These are phyloP conservation scores for Labeo rohita DNA, from an alignment of 2,113 vertebrate genomes.

Conservation along the genomic window DNA sequence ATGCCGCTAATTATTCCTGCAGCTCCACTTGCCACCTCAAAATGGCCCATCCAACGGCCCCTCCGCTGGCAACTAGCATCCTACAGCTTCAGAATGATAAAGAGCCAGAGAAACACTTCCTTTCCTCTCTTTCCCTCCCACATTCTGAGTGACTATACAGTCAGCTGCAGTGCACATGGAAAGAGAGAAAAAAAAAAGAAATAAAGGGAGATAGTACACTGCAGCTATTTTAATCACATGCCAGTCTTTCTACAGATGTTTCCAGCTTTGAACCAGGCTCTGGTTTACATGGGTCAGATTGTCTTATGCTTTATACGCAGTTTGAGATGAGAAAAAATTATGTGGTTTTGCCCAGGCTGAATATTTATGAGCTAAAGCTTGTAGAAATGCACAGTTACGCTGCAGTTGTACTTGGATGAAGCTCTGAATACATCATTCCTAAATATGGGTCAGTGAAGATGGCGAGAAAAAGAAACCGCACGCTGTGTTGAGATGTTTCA, in stretches of 20 bases:
- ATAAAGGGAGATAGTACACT: conserved; percentile 46
- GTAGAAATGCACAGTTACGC: conserved; percentile 22
- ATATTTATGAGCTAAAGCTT: conserved; percentile 39
- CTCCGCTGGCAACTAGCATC: conserved; percentile 69
- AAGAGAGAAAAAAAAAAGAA: not conserved
- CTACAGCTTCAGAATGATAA: conserved; percentile 77
- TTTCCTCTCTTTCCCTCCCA: conserved; percentile 23
- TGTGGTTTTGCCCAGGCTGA: not conserved
- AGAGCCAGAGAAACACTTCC: conserved; percentile 58
- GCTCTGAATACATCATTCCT: conserved; percentile 4
- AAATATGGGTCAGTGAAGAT: conserved; percentile 41
- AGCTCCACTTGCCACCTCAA: conserved; percentile 69
- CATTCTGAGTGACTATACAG: conserved; percentile 7
- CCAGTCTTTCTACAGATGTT: conserved; percentile 31
- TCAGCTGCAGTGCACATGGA: conserved; percentile 11
- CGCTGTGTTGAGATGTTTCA: not conserved
- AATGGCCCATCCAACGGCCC: conserved; percentile 64
- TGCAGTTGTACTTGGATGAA: conserved; percentile 25
- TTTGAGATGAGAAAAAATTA: not conserved
- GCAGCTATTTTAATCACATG: conserved; percentile 60
- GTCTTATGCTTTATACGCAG: not conserved
- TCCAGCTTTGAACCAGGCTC: not conserved
- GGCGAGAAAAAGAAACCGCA: not conserved
- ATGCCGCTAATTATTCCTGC: conserved; percentile 69
- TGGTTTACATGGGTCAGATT: conserved; percentile 25